Evolutionary conservation across 2,113 vertebrate species (phyloP), one percentile per base, ranked within the genome.

Genomic region (Poeciliopsis retropinna): DNA sequence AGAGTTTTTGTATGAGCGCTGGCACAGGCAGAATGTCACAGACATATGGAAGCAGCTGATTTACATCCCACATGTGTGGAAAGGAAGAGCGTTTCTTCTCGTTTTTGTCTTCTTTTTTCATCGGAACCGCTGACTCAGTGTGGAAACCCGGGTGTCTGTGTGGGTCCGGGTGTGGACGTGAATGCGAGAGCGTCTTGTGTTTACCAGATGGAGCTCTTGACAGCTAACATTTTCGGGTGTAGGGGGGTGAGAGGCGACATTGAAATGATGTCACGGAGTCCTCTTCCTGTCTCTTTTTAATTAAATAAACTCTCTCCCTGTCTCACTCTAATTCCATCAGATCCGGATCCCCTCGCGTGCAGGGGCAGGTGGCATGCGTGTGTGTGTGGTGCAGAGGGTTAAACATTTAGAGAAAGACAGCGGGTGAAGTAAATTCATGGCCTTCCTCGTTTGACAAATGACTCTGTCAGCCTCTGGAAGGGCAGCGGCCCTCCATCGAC

Each of bases 391-490:
- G 5, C 65, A 80, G 57, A 76, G 89, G 86, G 88, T 92, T 92
- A 88, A 93, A 90, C 82, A 79, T 85, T 80, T 75, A 73, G 79
- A 84, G 70, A 57, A 68, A 75, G 77, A 85, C 82, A 73, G 74
- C 9, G 57, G 69, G 61, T 83, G 86, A 80, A 81, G 80, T 87
- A 83, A 90, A 94, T 92, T 89, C 83, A 85, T 47, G 78, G 86
- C 82, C 82, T 82, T 83, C 80, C 31, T 80, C 51, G 1, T 86
- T 88, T 94, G 93, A 94, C 86, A 90, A 94, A 94, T 83, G 89
- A 89, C 85, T 87, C 83, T 91, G 92, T 94, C 91, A 93, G 73
- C 78, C 72, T 76, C 25, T 66, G 1, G 82, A 83, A 88, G 87
- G 81, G 78, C 80, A 83, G 64, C 61, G 15, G 87, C 64, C 90